A percentile compares a stretch with the other conserved stretches of the same genome.
Evolutionary conservation across 1,140 invertebrate genomes (phyloP).

Genomic region (Ceratina calcarata): DNA sequence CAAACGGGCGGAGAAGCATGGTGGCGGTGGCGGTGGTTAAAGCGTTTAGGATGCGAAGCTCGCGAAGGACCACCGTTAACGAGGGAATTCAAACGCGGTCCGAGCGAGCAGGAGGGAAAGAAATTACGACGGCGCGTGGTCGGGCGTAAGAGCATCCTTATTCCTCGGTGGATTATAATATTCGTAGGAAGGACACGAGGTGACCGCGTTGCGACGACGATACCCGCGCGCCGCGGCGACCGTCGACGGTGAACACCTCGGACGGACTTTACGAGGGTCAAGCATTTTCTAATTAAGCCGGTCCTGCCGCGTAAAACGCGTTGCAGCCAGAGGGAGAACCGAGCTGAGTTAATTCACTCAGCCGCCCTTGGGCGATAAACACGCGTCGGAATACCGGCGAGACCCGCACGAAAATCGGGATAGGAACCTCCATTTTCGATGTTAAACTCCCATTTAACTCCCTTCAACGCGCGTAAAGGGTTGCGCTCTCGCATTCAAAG

Average conservation of each 20-base stretch:
- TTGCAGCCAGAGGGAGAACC: slow-evolving; percentile 37
- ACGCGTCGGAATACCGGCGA: slow-evolving; percentile 37
- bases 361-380: slow-evolving; percentile 50
- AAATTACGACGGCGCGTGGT: slow-evolving; percentile 18
- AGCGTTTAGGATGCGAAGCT: not conserved
- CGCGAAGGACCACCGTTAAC: slow-evolving; percentile 19
- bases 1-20: slow-evolving; percentile 1
- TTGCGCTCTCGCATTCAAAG: too few relatives aligned
- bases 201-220: slow-evolving; percentile 24
- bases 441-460: too few relatives aligned
- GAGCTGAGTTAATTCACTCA: slow-evolving; percentile 54
- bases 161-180: slow-evolving; percentile 33
- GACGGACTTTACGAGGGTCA: slow-evolving; percentile 64
- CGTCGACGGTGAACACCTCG: slow-evolving; percentile 26
- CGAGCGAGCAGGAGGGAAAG: slow-evolving; percentile 2
- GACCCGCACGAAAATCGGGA: slow-evolving; percentile 24
- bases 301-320: slow-evolving; percentile 65
- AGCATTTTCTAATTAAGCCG: slow-evolving; percentile 73
- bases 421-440: not conserved
- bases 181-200: slow-evolving; percentile 43
- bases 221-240: slow-evolving; percentile 11
- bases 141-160: slow-evolving; percentile 27
- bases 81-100: slow-evolving; percentile 25
- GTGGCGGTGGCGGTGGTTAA: not conserved
- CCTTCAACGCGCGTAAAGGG: too few relatives aligned